These are phyloP conservation scores for Leucophenga maculata DNA, from an alignment of 2,888 invertebrate species.

Conservation along the genomic window DNA sequence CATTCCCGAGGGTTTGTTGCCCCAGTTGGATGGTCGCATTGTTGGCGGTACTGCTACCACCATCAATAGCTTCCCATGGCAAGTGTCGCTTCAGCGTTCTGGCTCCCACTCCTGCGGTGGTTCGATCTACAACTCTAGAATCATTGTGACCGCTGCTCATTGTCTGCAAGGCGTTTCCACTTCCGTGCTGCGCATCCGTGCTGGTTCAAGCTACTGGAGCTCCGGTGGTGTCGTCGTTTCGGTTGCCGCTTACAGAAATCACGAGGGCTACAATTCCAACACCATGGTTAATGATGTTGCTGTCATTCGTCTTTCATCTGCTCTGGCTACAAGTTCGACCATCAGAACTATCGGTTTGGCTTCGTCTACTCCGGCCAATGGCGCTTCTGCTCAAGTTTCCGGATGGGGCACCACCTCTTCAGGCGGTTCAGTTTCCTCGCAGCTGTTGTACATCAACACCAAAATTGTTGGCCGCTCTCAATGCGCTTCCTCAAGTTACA, in stretches of 20 bases:
- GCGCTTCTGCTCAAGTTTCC: slow-evolving; percentile 42
- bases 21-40: slow-evolving; percentile 58
- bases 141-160: slow-evolving; percentile 77
- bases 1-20: slow-evolving; percentile 47
- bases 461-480: slow-evolving; percentile 62
- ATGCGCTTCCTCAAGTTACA: slow-evolving; percentile 72
- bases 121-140: slow-evolving; percentile 72
- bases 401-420: slow-evolving; percentile 54
- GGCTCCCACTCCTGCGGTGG: slow-evolving; percentile 76
- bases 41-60: slow-evolving; percentile 54
- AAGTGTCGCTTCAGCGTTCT: slow-evolving; percentile 61
- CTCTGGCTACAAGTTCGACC: slow-evolving; percentile 69
- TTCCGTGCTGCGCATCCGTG: slow-evolving; percentile 37
- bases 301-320: slow-evolving; percentile 72
- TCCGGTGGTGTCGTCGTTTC: slow-evolving; percentile 66
- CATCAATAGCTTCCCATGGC: slow-evolving; percentile 58
- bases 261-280: slow-evolving; percentile 72
- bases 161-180: slow-evolving; percentile 68
- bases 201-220: slow-evolving; percentile 62
- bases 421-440: slow-evolving; percentile 55
- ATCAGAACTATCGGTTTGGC: slow-evolving; percentile 72
- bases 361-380: slow-evolving; percentile 45
- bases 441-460: slow-evolving; percentile 72
- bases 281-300: slow-evolving; percentile 75
- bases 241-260: slow-evolving; percentile 47